A percentile compares a stretch with the other conserved stretches of the same genome.
Conservation (phyloP, 2,113 vertebrate genomes). For the Myodes glareolus region DNA sequence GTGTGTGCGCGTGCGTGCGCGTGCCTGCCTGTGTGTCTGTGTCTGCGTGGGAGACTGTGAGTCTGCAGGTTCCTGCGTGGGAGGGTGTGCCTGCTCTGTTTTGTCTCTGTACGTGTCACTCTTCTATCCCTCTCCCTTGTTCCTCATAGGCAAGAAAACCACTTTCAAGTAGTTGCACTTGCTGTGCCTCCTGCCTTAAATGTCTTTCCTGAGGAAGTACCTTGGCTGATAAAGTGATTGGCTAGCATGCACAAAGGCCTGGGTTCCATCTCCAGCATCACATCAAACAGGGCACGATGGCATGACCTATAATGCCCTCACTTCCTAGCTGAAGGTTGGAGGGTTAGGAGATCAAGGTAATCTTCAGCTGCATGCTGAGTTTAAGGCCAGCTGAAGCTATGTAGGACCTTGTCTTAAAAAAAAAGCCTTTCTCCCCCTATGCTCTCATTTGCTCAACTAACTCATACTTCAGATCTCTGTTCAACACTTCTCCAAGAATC, state of each 20-base stretch:
- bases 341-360: neutral
- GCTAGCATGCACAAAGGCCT: neutral
- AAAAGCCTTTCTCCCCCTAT: neutral
- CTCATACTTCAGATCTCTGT: neutral
- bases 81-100: neutral
- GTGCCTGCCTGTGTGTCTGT: neutral
- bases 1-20: neutral
- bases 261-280: no score
- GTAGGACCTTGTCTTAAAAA: neutral
- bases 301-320: neutral
- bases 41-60: neutral
- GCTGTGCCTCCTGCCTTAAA: neutral
- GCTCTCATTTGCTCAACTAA: neutral
- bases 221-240: neutral
- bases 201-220: neutral
- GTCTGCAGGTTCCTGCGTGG: neutral
- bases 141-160: neutral
- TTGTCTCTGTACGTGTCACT: neutral
- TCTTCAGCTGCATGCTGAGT: neutral
- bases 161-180: neutral
- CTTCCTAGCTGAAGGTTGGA: neutral
- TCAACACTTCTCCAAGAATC: constrained; percentile 30
- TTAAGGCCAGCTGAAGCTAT: neutral
- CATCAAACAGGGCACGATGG: neutral
- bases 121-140: neutral